phyloP scores from a whole-genome alignment of 1,140 invertebrate genomes.

The Dendrolimus kikuchii region DNA sequence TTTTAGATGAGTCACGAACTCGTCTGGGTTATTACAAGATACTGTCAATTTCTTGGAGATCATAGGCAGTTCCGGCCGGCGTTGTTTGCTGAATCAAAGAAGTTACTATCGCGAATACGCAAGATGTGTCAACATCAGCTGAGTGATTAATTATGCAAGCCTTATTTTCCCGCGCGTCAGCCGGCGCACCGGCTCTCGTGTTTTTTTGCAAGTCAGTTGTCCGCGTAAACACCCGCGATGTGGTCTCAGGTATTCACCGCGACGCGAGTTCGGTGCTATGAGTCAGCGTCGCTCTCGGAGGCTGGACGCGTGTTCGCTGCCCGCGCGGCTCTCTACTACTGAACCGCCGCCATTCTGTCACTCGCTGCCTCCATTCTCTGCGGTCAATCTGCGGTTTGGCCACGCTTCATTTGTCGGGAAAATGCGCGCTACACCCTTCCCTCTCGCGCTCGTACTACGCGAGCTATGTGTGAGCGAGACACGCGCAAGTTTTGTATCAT shows the following conservation, averaged over 20 bases:
- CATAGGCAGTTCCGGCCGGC: constrained; percentile 30
- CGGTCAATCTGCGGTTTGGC: constrained; percentile 72
- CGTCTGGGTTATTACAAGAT: constrained; percentile 19
- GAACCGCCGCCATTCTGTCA: constrained; percentile 67
- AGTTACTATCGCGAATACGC: constrained; percentile 17
- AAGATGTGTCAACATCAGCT: constrained; percentile 53
- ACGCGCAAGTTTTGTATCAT: constrained; percentile 57
- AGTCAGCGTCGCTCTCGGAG: constrained; percentile 33
- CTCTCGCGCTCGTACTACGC: constrained; percentile 23
- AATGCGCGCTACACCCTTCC: constrained; percentile 44
- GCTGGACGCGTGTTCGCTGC: constrained; percentile 45
- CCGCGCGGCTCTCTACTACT: constrained; percentile 59
- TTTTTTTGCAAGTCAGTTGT: neutral
- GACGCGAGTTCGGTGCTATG: constrained; percentile 31
- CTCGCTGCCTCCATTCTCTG: constrained; percentile 71
- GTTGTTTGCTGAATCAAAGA: neutral
- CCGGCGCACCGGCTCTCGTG: constrained; percentile 14
- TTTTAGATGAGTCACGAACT: constrained; percentile 61
- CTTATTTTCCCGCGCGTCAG: constrained; percentile 37
- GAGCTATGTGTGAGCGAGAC: constrained; percentile 35
- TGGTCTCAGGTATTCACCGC: constrained; percentile 15
- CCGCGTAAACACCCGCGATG: too few species aligned
- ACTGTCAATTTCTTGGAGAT: constrained; percentile 29
- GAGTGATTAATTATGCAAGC: constrained; percentile 34
- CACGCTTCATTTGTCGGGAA: constrained; percentile 70